phyloP scores from a whole-genome alignment of 2,888 invertebrate genomes.

The Cataglyphis livida region DNA sequence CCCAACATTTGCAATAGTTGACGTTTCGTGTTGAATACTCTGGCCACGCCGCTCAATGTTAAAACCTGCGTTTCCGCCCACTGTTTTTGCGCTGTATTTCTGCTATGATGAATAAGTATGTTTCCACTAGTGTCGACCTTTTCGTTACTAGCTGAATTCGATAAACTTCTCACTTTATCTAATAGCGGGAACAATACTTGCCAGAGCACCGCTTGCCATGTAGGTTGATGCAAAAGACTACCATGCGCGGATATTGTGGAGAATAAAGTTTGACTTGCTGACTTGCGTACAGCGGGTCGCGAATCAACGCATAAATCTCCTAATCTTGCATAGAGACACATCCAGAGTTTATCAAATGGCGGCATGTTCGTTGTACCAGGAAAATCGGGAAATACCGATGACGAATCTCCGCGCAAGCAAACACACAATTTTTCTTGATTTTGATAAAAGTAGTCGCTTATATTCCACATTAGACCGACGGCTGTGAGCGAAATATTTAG shows the following conservation, averaged over 20 bases:
- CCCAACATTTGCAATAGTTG: conserved; percentile 93
- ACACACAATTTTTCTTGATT: conserved; percentile 94
- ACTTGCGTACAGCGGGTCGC: conserved; percentile 98
- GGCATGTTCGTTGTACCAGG: conserved; percentile 94
- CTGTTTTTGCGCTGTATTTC: conserved; percentile 99
- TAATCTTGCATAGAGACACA: conserved; percentile 96
- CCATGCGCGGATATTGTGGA: conserved; percentile 99
- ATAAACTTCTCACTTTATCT: conserved; percentile 94
- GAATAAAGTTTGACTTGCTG: conserved; percentile 98
- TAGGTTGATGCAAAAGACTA: conserved; percentile 93
- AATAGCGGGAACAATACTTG: conserved; percentile 97
- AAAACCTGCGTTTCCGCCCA: conserved; percentile 99
- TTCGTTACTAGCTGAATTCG: conserved; percentile 90
- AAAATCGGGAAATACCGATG: conserved; percentile 93
- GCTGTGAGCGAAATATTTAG: conserved; percentile 98
- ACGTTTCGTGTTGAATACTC: conserved; percentile 96
- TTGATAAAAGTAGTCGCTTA: conserved; percentile 98
- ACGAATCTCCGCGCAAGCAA: conserved; percentile 90
- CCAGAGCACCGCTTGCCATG: conserved; percentile 98
- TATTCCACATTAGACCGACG: conserved; percentile 99
- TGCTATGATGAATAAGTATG: conserved; percentile 98
- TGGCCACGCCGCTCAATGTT: conserved; percentile 95
- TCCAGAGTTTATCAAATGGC: conserved; percentile 97
- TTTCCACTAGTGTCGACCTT: conserved; percentile 97
- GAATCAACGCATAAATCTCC: conserved; percentile 97